These are phyloP conservation scores for Chaetogeoica ovagalla DNA, from an alignment of 2,888 invertebrate genomes.

Conservation along the genomic window DNA sequence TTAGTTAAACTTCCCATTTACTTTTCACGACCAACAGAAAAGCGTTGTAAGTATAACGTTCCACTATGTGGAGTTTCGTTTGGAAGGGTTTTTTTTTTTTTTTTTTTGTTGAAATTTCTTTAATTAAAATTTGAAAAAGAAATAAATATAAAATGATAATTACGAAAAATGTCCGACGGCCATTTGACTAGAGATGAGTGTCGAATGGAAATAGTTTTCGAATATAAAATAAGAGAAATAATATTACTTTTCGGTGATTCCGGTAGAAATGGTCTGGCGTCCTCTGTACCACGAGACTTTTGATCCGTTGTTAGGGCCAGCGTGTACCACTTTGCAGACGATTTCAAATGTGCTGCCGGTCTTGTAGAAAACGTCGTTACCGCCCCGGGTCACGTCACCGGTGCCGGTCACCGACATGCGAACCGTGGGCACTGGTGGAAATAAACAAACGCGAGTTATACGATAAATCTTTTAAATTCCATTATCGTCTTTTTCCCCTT, in stretches of 20 bases:
- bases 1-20: no score
- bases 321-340: constrained; percentile 46
- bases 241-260: constrained; percentile 34
- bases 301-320: constrained; percentile 40
- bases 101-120: no score
- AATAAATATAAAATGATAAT: no score
- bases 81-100: no score
- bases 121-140: no score
- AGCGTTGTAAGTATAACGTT: no score
- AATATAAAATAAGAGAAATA: background rate
- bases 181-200: no score
- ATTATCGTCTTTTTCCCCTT: no score
- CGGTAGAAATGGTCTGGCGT: constrained; percentile 31
- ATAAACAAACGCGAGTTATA: background rate
- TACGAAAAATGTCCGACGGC: no score
- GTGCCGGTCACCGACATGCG: constrained; percentile 48
- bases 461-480: no score
- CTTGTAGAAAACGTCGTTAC: constrained; percentile 40
- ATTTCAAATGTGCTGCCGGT: constrained; percentile 46
- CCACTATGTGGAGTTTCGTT: no score
- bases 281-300: constrained; percentile 47
- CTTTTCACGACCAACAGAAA: no score
- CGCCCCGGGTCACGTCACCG: constrained; percentile 39
- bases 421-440: constrained; percentile 22
- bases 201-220: background rate